A percentile compares a stretch with the other conserved stretches of the same genome.
Conservation (phyloP, 2,113 vertebrate species). For the Anser brachyrhynchus region DNA sequence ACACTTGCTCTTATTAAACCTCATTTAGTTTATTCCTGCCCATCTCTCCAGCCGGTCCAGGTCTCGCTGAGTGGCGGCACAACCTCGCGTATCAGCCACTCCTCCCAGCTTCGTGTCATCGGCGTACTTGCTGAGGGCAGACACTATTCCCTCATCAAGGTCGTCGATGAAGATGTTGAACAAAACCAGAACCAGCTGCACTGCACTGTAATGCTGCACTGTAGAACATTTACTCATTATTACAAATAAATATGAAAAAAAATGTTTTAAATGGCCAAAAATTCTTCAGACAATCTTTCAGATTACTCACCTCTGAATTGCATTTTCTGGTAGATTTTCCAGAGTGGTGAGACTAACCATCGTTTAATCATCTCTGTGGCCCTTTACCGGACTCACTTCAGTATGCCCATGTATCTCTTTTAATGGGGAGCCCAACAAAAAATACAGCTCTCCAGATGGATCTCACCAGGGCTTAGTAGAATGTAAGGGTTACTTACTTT, state of each 20-base stretch:
- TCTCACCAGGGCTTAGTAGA: neutral
- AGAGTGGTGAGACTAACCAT: neutral
- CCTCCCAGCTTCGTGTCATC: too few species aligned
- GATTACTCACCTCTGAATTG: neutral
- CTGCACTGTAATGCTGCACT: too few species aligned
- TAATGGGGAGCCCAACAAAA: neutral
- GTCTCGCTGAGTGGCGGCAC: too few species aligned
- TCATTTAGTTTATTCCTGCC: too few species aligned
- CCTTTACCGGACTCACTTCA: neutral
- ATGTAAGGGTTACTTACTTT: neutral
- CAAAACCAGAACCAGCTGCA: too few species aligned
- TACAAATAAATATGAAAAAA: neutral
- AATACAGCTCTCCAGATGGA: neutral
- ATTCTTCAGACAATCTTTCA: neutral
- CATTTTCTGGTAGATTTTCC: neutral
- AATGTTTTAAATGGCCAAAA: neutral
- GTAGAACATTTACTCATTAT: neutral
- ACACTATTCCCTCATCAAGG: too few species aligned
- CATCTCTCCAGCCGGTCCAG: too few species aligned
- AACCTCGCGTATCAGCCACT: too few species aligned
- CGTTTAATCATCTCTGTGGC: neutral
- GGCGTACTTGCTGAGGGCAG: too few species aligned
- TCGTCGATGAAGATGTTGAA: too few species aligned
- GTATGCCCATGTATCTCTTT: accelerated
- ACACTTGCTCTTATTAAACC: too few species aligned